phyloP scores from a whole-genome alignment of 1,140 invertebrate genomes.

The Glossosoma conforme region DNA sequence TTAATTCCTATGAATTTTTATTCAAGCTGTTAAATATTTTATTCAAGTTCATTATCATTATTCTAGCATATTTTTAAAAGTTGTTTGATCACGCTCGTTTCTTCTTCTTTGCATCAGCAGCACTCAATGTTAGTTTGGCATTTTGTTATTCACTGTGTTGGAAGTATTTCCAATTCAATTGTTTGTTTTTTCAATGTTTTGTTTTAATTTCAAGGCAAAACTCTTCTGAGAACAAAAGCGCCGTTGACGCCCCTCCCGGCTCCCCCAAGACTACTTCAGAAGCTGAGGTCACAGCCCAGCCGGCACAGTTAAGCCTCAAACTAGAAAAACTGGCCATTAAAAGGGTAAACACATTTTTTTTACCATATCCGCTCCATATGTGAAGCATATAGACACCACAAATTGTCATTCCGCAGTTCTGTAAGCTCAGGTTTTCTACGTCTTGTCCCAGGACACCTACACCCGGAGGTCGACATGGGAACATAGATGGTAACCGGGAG shows the following conservation, averaged over 20 bases:
- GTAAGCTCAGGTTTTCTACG: too few species aligned
- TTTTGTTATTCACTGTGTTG: too few species aligned
- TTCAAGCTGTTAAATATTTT: too few species aligned
- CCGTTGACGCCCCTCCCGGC: conserved; percentile 7
- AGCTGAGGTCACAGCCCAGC: conserved; percentile 34
- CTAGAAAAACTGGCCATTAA: conserved; percentile 36
- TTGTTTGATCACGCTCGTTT: neutral
- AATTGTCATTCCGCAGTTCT: too few species aligned
- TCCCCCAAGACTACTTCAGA: conserved; percentile 30
- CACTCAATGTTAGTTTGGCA: too few species aligned
- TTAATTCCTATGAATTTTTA: too few species aligned
- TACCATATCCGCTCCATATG: neutral
- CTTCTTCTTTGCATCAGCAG: neutral
- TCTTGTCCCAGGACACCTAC: too few species aligned
- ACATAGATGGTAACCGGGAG: too few species aligned
- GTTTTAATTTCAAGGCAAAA: conserved; percentile 41
- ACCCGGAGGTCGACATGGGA: too few species aligned
- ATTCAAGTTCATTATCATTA: too few species aligned
- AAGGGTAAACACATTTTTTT: conserved; percentile 14
- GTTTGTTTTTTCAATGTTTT: neutral
- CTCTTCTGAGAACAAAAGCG: conserved; percentile 40
- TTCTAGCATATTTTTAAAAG: too few species aligned
- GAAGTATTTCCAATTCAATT: neutral
- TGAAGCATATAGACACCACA: too few species aligned
- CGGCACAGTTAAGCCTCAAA: conserved; percentile 38